phyloP scores from a whole-genome alignment of 2,888 invertebrate genomes.

The Morpho deidamia region DNA sequence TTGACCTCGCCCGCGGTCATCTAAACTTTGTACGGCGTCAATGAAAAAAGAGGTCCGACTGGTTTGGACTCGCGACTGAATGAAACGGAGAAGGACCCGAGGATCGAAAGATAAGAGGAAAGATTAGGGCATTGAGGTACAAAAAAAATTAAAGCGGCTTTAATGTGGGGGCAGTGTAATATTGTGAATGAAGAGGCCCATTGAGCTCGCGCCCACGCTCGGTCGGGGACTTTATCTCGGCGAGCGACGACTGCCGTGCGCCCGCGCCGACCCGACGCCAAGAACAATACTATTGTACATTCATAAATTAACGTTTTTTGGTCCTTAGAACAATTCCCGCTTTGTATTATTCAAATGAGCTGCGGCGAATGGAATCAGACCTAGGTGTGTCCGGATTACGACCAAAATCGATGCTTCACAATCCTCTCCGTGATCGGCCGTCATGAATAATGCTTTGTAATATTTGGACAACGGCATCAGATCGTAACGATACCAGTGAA shows the following conservation, averaged over 20 bases:
- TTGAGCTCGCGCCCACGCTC: constrained; percentile 73
- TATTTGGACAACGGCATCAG: constrained; percentile 9
- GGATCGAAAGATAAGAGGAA: constrained; percentile 73
- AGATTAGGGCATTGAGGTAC: constrained; percentile 62
- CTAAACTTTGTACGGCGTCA: constrained; percentile 73
- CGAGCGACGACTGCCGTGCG: constrained; percentile 36
- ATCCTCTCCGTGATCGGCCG: constrained; percentile 25
- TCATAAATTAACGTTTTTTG: constrained; percentile 42
- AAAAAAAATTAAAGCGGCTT: constrained; percentile 70
- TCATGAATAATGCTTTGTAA: constrained; percentile 30
- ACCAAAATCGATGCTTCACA: constrained; percentile 27
- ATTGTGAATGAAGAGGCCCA: constrained; percentile 74
- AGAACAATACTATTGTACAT: constrained; percentile 51
- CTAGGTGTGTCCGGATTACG: constrained; percentile 36
- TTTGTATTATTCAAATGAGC: constrained; percentile 55
- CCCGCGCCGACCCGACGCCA: constrained; percentile 29
- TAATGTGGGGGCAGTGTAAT: constrained; percentile 67
- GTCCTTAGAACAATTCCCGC: constrained; percentile 42
- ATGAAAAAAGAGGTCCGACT: constrained; percentile 76
- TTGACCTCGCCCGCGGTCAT: constrained; percentile 77
- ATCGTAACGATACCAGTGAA: neutral
- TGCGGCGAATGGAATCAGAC: constrained; percentile 38
- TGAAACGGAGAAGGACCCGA: constrained; percentile 72
- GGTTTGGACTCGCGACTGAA: constrained; percentile 72
- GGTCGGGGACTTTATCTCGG: constrained; percentile 42